A percentile compares a stretch with the other conserved stretches of the same genome.
Evolutionary conservation across 1,140 invertebrate species (phyloP).

Genomic region (Lethrus apterus): DNA sequence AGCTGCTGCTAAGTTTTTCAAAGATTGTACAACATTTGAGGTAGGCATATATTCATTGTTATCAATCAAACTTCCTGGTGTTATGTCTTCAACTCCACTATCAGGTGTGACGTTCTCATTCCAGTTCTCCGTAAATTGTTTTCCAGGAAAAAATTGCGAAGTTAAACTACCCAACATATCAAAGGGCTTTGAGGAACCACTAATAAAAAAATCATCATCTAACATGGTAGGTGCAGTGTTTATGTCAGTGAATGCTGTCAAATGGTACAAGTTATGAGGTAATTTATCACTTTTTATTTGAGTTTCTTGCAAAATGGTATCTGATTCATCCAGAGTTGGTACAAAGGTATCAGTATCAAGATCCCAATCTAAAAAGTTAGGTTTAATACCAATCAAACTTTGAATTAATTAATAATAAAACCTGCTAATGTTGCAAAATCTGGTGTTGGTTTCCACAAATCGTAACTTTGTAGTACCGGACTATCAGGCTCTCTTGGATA

Average conservation of each 20-base stretch:
- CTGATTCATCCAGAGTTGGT: slow-evolving; percentile 8
- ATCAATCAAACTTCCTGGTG: slow-evolving; percentile 42
- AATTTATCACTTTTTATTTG: not conserved
- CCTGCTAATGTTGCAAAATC: slow-evolving; percentile 38
- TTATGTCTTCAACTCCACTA: slow-evolving; percentile 51
- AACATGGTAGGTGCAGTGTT: slow-evolving; percentile 26
- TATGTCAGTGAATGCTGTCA: slow-evolving; percentile 7
- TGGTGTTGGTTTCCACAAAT: slow-evolving; percentile 35
- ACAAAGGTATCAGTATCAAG: slow-evolving; percentile 32
- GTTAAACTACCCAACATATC: slow-evolving; percentile 49
- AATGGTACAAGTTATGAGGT: slow-evolving; percentile 10
- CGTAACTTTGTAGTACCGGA: slow-evolving; percentile 33
- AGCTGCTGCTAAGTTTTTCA: slow-evolving; percentile 32
- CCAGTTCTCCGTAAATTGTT: slow-evolving; percentile 28
- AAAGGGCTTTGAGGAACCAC: slow-evolving; percentile 61
- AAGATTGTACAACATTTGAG: slow-evolving; percentile 17
- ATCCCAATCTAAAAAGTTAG: slow-evolving; percentile 39
- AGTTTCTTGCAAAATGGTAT: not conserved
- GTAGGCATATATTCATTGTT: slow-evolving; percentile 21
- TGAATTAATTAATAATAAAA: slow-evolving; percentile 19
- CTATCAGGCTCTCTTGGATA: slow-evolving; percentile 61
- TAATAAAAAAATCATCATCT: slow-evolving; percentile 64
- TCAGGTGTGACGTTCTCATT: slow-evolving; percentile 46
- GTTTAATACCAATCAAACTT: slow-evolving; percentile 3
- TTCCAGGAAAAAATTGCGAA: slow-evolving; percentile 66